A percentile compares a stretch with the other conserved stretches of the same genome.
phyloP scores from a whole-genome alignment of 2,888 invertebrate species.

The Merodon equestris region DNA sequence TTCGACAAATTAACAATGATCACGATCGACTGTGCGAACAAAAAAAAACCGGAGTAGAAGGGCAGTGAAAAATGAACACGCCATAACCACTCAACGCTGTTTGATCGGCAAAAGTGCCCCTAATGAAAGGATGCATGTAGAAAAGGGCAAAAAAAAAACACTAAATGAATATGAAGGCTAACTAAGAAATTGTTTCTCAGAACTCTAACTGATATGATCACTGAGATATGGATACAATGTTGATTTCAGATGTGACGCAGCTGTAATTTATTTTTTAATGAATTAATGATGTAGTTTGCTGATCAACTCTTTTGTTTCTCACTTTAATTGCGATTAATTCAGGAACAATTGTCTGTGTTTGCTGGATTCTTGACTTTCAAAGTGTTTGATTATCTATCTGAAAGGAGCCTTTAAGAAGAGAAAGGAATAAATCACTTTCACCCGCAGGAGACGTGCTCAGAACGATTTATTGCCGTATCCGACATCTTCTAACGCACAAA shows the following conservation, averaged over 20 bases:
- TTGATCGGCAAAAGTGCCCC: slow-evolving; percentile 57
- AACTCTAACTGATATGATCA: slow-evolving; percentile 57
- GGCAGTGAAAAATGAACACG: slow-evolving; percentile 52
- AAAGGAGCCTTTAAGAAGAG: too few species aligned
- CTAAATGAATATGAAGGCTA: too few species aligned
- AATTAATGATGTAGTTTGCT: slow-evolving; percentile 62
- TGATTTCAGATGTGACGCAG: slow-evolving; percentile 42
- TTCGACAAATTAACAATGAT: slow-evolving; percentile 68
- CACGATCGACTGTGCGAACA: slow-evolving; percentile 43
- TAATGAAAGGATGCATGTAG: slow-evolving; percentile 65
- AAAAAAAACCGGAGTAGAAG: slow-evolving; percentile 22
- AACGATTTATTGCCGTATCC: slow-evolving; percentile 31
- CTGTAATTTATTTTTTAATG: slow-evolving; percentile 59
- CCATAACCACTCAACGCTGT: slow-evolving; percentile 61
- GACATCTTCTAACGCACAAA: too few species aligned
- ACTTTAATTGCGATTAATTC: not conserved
- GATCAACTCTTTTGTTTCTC: slow-evolving; percentile 56
- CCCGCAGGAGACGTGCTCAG: slow-evolving; percentile 34
- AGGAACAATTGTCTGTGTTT: not conserved
- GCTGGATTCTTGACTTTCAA: not conserved
- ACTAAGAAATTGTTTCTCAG: slow-evolving; percentile 59
- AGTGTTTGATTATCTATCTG: too few species aligned
- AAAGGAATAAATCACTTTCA: slow-evolving; percentile 48
- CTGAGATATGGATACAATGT: slow-evolving; percentile 55
- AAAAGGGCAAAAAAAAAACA: slow-evolving; percentile 5